Evolutionary conservation across 2,888 invertebrate genomes (phyloP).

Genomic region (Hesperia comma): DNA sequence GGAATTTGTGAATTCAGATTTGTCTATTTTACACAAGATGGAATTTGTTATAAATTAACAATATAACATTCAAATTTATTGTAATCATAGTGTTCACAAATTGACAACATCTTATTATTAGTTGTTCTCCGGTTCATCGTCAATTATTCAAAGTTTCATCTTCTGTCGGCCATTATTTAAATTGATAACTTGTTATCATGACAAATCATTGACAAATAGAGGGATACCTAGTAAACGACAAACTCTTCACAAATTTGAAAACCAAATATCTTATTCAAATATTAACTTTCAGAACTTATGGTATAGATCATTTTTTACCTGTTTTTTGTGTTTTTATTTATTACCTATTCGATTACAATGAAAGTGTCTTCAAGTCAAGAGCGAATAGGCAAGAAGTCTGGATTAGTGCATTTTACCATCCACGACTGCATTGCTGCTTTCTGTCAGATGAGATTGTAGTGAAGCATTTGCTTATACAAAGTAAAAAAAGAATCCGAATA

Average conservation of each 20-base stretch:
- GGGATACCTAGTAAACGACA: background rate
- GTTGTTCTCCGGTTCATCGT: constrained; percentile 1
- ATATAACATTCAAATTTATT: background rate
- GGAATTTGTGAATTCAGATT: no score
- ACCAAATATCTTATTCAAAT: background rate
- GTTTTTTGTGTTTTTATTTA: no score
- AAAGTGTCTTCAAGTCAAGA: no score
- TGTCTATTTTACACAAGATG: background rate
- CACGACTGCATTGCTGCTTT: no score
- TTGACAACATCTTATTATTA: background rate
- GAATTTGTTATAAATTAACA: background rate
- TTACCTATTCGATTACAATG: no score
- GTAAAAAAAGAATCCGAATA: background rate
- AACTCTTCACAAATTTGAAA: background rate
- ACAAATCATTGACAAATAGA: constrained; percentile 5
- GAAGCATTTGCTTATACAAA: no score
- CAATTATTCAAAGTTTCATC: constrained; percentile 23
- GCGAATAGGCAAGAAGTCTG: no score
- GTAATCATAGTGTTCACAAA: background rate
- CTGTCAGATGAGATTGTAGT: no score
- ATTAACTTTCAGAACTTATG: background rate
- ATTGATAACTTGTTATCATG: constrained; percentile 20
- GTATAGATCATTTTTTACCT: background rate
- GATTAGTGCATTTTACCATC: no score
- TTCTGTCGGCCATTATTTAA: constrained; percentile 12